Conservation (phyloP, 2,113 vertebrate genomes). For the Bufo bufo region DNA sequence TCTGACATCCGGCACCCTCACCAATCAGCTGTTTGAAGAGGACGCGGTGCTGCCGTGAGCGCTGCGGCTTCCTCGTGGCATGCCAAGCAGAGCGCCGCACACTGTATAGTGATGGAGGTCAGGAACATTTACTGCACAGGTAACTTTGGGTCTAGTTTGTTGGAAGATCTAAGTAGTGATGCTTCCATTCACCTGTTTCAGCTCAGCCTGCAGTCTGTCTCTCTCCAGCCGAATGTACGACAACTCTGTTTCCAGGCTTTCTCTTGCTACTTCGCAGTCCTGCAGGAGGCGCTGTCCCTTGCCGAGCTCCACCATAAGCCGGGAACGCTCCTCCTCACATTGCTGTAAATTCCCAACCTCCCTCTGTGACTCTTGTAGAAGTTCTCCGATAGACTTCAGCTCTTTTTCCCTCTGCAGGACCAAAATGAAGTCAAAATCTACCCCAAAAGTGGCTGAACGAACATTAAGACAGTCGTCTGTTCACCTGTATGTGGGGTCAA, state of each 20-base stretch:
- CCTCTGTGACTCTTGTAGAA: constrained; percentile 68
- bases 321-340: constrained; percentile 60
- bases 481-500: background rate
- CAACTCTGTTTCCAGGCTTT: constrained; percentile 21
- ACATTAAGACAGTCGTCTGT: background rate
- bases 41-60: too few relatives aligned
- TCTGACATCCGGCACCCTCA: too few relatives aligned
- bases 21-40: too few relatives aligned
- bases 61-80: too few relatives aligned
- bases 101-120: too few relatives aligned
- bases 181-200: constrained; percentile 9
- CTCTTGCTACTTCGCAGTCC: constrained; percentile 17
- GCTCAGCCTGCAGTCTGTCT: constrained; percentile 32
- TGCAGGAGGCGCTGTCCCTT: constrained; percentile 74
- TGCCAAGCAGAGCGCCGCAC: too few relatives aligned
- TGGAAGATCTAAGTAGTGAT: background rate
- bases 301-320: constrained; percentile 66
- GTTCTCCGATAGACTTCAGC: constrained; percentile 63
- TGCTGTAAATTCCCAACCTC: constrained; percentile 65
- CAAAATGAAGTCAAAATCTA: background rate
- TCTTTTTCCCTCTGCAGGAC: constrained; percentile 76
- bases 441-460: background rate
- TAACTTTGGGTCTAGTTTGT: background rate
- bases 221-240: background rate
- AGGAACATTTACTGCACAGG: too few relatives aligned